These are phyloP conservation scores for Meloidogyne hapla DNA, from an alignment of 1,140 invertebrate genomes.

Conservation along the genomic window DNA sequence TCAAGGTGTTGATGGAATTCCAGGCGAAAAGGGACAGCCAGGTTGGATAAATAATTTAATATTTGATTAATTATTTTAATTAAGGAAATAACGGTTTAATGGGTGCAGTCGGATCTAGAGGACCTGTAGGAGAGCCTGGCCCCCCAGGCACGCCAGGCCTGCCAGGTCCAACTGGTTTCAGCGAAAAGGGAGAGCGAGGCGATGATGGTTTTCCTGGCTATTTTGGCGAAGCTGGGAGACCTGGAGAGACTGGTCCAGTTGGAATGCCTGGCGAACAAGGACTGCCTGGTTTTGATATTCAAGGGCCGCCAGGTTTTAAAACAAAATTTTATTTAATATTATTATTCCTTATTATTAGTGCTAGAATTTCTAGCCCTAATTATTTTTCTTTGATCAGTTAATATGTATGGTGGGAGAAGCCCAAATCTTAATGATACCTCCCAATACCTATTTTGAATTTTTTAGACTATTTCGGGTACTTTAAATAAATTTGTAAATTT, in stretches of 20 bases:
- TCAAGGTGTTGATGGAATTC: conserved; percentile 60
- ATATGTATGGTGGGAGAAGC: too few relatives aligned
- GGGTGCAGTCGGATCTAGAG: conserved; percentile 60
- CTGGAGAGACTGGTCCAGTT: conserved; percentile 47
- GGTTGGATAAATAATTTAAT: conserved; percentile 30
- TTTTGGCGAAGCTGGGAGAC: conserved; percentile 31
- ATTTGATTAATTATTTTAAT: neutral
- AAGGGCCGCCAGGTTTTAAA: conserved; percentile 56
- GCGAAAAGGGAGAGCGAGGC: conserved; percentile 57
- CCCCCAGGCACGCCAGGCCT: conserved; percentile 41
- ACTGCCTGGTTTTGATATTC: conserved; percentile 59
- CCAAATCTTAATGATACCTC: too few relatives aligned
- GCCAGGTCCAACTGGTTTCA: conserved; percentile 50
- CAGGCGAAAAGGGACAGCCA: conserved; percentile 55
- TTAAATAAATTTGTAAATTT: too few relatives aligned
- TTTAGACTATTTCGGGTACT: too few relatives aligned
- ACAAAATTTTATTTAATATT: neutral
- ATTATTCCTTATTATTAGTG: too few relatives aligned
- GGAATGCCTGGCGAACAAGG: conserved; percentile 52
- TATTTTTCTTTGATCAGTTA: too few relatives aligned
- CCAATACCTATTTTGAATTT: too few relatives aligned
- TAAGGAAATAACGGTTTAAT: conserved; percentile 50
- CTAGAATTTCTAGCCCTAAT: too few relatives aligned
- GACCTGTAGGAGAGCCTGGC: conserved; percentile 53
- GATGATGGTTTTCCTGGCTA: conserved; percentile 51